Conservation (phyloP, 2,797 vertebrate species). For the Enteromius mattozi region DNA sequence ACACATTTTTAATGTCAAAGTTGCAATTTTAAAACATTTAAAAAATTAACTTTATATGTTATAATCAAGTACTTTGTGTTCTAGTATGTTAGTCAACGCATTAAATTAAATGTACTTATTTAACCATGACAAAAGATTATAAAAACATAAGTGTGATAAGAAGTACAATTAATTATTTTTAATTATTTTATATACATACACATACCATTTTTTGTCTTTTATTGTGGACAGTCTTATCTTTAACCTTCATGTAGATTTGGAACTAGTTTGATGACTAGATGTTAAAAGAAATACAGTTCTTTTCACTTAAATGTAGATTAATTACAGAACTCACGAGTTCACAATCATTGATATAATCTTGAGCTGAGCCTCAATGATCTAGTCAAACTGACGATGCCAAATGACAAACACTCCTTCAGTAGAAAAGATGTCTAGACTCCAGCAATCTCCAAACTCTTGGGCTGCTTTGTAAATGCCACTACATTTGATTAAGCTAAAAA, state of each 20-base stretch:
- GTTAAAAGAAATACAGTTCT: neutral
- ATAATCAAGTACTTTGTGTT: neutral
- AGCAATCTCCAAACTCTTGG: slow-evolving; percentile 10
- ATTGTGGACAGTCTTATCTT: neutral
- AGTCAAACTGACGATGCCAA: slow-evolving; percentile 59
- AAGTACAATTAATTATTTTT: neutral
- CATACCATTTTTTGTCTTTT: too few relatives aligned
- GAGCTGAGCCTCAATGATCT: slow-evolving; percentile 74
- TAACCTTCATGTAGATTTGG: neutral
- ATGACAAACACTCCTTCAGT: neutral
- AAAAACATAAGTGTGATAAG: neutral
- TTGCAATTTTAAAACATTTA: neutral
- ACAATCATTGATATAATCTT: slow-evolving; percentile 74
- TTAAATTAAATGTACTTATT: neutral
- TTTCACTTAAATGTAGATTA: neutral
- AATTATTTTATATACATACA: too few relatives aligned
- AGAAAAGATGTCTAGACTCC: neutral
- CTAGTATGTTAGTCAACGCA: neutral
- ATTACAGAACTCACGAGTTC: slow-evolving; percentile 70
- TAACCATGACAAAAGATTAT: neutral
- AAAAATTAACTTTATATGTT: neutral
- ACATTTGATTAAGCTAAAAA: slow-evolving; percentile 13
- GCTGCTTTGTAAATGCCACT: neutral
- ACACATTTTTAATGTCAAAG: too few relatives aligned
- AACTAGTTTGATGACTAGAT: neutral